A percentile compares a stretch with the other conserved stretches of the same genome.
Conservation (phyloP, 2,888 invertebrate species). For the Volucella inflata region DNA sequence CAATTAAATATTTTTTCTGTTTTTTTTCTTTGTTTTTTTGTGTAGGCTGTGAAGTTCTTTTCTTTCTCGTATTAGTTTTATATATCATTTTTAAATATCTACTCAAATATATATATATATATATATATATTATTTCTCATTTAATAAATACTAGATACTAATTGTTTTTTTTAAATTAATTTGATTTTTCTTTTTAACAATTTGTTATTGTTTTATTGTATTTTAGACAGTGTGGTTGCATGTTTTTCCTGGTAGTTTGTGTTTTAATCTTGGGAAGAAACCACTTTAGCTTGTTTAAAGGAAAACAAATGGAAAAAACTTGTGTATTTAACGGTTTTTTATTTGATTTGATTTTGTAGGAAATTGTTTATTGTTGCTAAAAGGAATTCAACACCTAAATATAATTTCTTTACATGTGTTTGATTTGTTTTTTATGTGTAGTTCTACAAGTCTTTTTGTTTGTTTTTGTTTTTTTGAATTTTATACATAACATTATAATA, state of each 20-base stretch:
- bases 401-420: constrained; percentile 37
- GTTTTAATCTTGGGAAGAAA: constrained; percentile 54
- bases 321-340: background rate
- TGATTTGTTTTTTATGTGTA: constrained; percentile 58
- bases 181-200: constrained; percentile 20
- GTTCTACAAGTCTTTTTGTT: constrained; percentile 64
- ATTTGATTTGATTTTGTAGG: constrained; percentile 41
- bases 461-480: background rate
- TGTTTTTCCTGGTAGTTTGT: constrained; percentile 17
- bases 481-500: constrained; percentile 32
- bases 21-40: constrained; percentile 60
- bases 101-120: constrained; percentile 53
- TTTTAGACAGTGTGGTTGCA: constrained; percentile 61
- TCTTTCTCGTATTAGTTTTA: constrained; percentile 17
- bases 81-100: constrained; percentile 45
- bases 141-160: constrained; percentile 73
- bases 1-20: constrained; percentile 41
- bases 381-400: constrained; percentile 72
- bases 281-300: constrained; percentile 41
- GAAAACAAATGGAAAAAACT: background rate
- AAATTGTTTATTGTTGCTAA: constrained; percentile 55
- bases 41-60: constrained; percentile 47
- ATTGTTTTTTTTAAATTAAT: constrained; percentile 48
- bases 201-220: constrained; percentile 37
- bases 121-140: constrained; percentile 45